Evolutionary conservation across 2,797 vertebrate species (phyloP), one percentile per base, ranked within the genome.

Genomic region (Chromobotia macracanthus): DNA sequence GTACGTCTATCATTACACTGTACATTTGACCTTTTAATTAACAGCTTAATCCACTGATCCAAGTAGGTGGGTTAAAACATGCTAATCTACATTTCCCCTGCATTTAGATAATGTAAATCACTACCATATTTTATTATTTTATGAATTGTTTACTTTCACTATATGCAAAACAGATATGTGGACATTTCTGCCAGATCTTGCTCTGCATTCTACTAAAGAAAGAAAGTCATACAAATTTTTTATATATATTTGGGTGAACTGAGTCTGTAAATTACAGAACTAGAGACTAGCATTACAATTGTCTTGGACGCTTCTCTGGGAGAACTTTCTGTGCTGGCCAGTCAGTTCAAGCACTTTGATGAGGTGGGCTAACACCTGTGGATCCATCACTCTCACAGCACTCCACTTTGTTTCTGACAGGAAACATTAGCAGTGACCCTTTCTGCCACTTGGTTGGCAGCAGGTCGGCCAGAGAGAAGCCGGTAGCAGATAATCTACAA

Each of bases 401-500:
- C 50, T 55, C 50, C 5, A 38, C 18, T 19, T 48, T 51, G n/a
- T 73, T 48, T 10, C 12, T 16, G 44, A 8, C 25, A 61, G 25
- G 46, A 64, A 64, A 18, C 46, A 64, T 51, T 61, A 75, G 25
- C 72, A 51, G 46, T 75, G 72, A 75, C 72, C 72, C 72, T 31
- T 3, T 73, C 23, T 74, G 44, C 18, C 44, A 51, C 44, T 60
- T 74, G 58, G 72, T 35, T 50, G 72, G 18, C 18, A 23, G n/a
- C 21, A 38, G 46, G 31, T 74, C 61, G n/a, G 6, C 12, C 58
- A 75, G 60, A 64, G n/a, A 51, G 46, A 28, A 51, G 18, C 44
- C 3, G 28, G 55, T 1, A 73, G 5, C 44, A 48, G 41, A 41
- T 11, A 38, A 61, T 31, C 41, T 61, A 51, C 3, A 1, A 12